Base-by-base conservation (phyloP, 1,140 invertebrate genomes). In the Atopsyche davidsoni region DNA sequence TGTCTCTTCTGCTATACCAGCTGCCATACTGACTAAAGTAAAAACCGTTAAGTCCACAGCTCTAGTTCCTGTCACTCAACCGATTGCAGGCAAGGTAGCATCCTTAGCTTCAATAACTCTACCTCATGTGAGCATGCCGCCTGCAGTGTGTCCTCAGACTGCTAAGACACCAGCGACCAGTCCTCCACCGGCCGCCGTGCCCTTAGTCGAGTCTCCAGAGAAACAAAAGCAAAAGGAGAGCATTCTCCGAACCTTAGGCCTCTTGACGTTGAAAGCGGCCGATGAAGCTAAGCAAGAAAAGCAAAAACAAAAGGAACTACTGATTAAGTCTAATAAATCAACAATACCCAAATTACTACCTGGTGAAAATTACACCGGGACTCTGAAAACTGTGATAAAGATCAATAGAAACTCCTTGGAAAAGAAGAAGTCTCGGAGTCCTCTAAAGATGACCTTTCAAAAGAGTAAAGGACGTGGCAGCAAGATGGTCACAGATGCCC, bases 391-490 rank as follows among this genome's bases (percentile, higher is more conserved):
- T 16, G 79, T 88, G 31, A 88, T 89, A 47, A 85, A 87, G 64
- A 59, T 84, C 39, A 83, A 85, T 47, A 59, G 69, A 3, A 51
- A 24, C 28, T 28, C 60, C 53, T 7, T 47, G 25, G 75, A 77
- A 48, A 73, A 75, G 44, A 82, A 82, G 66, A 78, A 75, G 46
- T 76, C 74, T 24, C 74, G 82, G 32, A 84, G 80, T 49, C 81
- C 82, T 0, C 64, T 88, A 36, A 88, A 87, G 61, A 86, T 88
- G 82, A 85, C 86, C 36, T 78, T 88, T 62, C 86, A 87, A 62
- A 86, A 87, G 61, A 81, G 80, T 46, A 80, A 82, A 46, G 72
- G 72, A 2, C 72, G 81, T 10, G 75, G 75, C 6, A 72, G 72
- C 11, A 78, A 79, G 55, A 61, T 62, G 1, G 71, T 72, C 45